These are phyloP conservation scores for Mustela nigripes DNA, from an alignment of 2,113 vertebrate genomes.

Conservation along the genomic window DNA sequence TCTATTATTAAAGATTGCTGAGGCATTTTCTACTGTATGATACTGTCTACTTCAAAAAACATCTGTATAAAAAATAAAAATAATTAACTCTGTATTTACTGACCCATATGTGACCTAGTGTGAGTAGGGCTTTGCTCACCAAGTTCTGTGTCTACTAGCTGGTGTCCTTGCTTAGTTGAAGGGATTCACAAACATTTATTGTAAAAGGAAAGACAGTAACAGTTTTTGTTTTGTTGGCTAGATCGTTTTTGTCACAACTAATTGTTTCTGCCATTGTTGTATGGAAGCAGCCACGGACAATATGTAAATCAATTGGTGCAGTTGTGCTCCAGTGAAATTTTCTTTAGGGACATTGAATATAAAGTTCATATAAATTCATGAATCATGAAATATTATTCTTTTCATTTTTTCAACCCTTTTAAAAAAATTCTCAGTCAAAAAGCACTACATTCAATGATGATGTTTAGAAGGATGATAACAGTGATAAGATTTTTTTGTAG, in stretches of 20 bases:
- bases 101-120: neutral
- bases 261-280: neutral
- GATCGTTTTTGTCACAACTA: neutral
- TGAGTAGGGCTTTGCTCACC: neutral
- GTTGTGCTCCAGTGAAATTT: neutral
- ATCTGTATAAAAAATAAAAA: neutral
- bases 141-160: neutral
- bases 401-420: neutral
- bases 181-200: neutral
- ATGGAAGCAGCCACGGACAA: neutral
- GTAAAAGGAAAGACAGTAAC: neutral
- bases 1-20: constrained; percentile 35
- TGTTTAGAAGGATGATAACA: neutral
- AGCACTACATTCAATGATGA: neutral
- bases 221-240: neutral
- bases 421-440: neutral
- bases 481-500: neutral
- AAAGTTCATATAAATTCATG: neutral
- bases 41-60: neutral
- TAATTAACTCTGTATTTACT: neutral
- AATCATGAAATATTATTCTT: neutral
- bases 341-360: neutral
- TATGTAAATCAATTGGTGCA: fast-evolving
- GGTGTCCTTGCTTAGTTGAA: neutral
- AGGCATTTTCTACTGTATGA: neutral